Evolutionary conservation across 2,797 vertebrate species (phyloP).

Genomic region (Cynopterus sphinx): DNA sequence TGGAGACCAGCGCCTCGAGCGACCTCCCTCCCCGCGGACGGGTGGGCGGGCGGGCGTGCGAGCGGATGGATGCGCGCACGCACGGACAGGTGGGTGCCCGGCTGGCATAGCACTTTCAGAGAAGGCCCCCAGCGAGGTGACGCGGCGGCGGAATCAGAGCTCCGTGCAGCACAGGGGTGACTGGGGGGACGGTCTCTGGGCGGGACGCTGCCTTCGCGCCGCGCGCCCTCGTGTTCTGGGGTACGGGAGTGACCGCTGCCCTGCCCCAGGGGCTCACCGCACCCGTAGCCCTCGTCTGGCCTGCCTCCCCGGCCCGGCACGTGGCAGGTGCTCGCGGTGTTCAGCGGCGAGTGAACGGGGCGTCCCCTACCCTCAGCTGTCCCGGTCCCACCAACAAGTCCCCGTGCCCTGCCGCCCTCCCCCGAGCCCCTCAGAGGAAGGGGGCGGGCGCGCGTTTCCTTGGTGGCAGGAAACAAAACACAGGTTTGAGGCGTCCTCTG

Average conservation of each 20-base stretch:
- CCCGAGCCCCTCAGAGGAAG: neutral
- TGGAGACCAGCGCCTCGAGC: neutral
- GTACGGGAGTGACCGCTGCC: neutral
- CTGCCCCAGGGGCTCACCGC: neutral
- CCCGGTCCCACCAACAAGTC: neutral
- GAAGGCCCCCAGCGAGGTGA: neutral
- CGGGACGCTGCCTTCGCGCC: too few relatives aligned
- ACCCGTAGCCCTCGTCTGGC: neutral
- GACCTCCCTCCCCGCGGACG: neutral
- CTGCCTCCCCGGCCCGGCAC: neutral
- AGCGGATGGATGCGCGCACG: too few relatives aligned
- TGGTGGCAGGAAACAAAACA: neutral
- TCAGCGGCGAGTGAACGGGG: neutral
- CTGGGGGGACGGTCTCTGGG: too few relatives aligned
- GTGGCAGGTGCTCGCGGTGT: accelerated
- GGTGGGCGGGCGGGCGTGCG: accelerated
- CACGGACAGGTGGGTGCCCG: accelerated
- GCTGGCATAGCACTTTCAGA: neutral
- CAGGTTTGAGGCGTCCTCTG: neutral
- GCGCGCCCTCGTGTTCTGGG: neutral
- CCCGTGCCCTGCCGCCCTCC: neutral
- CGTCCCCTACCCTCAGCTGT: neutral
- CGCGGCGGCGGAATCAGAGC: neutral
- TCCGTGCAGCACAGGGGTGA: too few relatives aligned
- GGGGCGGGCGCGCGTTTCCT: neutral